Evolutionary conservation across 2,888 invertebrate species (phyloP).

Genomic region (Pheosia gnoma): DNA sequence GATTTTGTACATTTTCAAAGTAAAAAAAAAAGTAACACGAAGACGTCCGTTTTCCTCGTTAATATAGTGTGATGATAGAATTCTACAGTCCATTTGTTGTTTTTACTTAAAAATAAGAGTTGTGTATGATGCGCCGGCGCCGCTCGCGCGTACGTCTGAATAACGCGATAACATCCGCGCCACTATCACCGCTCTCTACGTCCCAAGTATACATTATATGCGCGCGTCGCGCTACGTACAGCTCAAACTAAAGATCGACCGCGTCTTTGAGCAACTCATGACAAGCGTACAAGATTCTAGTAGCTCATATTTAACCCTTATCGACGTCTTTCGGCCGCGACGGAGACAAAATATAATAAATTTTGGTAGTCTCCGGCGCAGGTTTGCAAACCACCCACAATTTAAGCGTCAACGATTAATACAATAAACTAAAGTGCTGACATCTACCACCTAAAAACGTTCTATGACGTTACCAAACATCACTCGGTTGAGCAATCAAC

Average conservation of each 20-base stretch:
- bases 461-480: slow-evolving; percentile 10
- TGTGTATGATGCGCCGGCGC: slow-evolving; percentile 46
- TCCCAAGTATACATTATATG: not conserved
- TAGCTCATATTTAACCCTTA: not conserved
- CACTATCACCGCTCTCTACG: not conserved
- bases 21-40: slow-evolving; percentile 66
- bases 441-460: slow-evolving; percentile 5
- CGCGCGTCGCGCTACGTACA: not conserved
- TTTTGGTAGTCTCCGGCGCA: not conserved
- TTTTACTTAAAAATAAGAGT: slow-evolving; percentile 78
- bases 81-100: slow-evolving; percentile 77
- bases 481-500: slow-evolving; percentile 3
- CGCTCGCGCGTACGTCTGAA: slow-evolving; percentile 35
- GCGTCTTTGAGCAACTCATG: slow-evolving; percentile 11
- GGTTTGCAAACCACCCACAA: not conserved
- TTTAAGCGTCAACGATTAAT: not conserved
- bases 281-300: slow-evolving; percentile 7
- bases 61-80: slow-evolving; percentile 81
- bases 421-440: not conserved
- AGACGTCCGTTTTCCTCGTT: slow-evolving; percentile 65
- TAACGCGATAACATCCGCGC: slow-evolving; percentile 37
- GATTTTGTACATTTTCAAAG: slow-evolving; percentile 82
- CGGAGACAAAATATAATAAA: not conserved
- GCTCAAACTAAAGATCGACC: slow-evolving; percentile 9
- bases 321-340: not conserved